Evolutionary conservation across 2,888 invertebrate species (phyloP), one percentile per base, ranked within the genome.

Genomic region (Dasysyrphus albostriatus): DNA sequence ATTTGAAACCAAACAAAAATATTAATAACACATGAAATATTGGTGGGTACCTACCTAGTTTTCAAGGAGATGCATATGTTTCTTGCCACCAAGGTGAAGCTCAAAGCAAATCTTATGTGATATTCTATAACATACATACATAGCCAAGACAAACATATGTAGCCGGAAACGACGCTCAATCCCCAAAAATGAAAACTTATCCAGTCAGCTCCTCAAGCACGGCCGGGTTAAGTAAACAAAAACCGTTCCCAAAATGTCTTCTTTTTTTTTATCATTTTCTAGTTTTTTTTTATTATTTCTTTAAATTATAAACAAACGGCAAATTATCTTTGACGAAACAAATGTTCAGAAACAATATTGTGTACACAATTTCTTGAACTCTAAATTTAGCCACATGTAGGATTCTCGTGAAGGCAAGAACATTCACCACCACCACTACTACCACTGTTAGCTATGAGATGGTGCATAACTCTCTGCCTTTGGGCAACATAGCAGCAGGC

Each of bases 281-380:
- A 65, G 14, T 73, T 29, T 44, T 16, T 37, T 19, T 37, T 24
- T 61, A 56, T 24, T 72, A 70, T 69, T 73, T 49, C 44, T 75
- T 51, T 61, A 29, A 85, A 82, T 85, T 83, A 83, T 83, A 87
- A 87, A 87, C 83, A 87, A 87, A 87, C 83, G 87, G 87, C 83
- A 87, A 87, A 83, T 79, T 83, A 79, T 87, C 87, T 87, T 83
- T 87, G 87, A 87, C 87, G 87, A 83, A 85, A 79, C 87, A 83
- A 87, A 87, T 83, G 83, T 74, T 77, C 47, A 63, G 19, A 81
- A 75, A 79, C 78, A 78, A 87, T 54, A 69, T 87, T 87, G 87
- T 87, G 75, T 83, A 87, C 83, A 87, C 87, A 87, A 83, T 70
- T 61, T 70, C 69, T 19, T 75, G 34, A 47, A 76, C n/a, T 80